phyloP scores from a whole-genome alignment of 2,113 vertebrate genomes.

The Psilopsiagon aurifrons region DNA sequence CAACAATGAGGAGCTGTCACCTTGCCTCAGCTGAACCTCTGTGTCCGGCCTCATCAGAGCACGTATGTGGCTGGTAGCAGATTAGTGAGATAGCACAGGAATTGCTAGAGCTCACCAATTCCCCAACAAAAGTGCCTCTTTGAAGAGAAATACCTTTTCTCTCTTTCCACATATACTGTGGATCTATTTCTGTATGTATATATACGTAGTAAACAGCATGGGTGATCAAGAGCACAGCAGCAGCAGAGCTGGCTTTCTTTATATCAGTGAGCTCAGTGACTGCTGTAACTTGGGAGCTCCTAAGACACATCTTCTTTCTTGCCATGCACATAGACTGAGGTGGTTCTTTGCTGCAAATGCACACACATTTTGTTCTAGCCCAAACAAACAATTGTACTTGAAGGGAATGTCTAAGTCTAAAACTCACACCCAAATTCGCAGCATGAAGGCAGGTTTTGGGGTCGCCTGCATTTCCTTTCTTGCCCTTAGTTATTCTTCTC shows the following conservation, averaged over 20 bases:
- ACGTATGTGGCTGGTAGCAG: background rate
- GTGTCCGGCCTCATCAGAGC: background rate
- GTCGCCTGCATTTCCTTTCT: background rate
- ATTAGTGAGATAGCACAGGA: background rate
- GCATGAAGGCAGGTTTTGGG: background rate
- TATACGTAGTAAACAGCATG: too few relatives aligned
- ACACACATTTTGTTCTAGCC: background rate
- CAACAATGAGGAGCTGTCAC: background rate
- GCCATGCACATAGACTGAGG: too few relatives aligned
- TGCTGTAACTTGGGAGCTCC: background rate
- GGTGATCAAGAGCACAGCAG: background rate
- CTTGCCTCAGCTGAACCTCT: background rate
- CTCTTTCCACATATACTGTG: background rate
- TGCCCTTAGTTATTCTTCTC: background rate
- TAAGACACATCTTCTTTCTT: background rate
- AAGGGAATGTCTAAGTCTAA: background rate
- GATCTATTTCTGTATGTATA: background rate
- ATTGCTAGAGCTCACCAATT: background rate
- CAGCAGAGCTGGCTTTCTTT: background rate
- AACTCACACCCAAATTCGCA: background rate
- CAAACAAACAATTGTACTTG: background rate
- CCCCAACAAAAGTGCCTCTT: background rate
- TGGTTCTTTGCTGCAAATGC: background rate
- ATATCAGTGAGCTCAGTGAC: background rate
- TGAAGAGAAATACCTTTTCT: background rate